A percentile compares a stretch with the other conserved stretches of the same genome.
phyloP scores from a whole-genome alignment of 2,888 invertebrate genomes.

The Salticus scenicus region DNA sequence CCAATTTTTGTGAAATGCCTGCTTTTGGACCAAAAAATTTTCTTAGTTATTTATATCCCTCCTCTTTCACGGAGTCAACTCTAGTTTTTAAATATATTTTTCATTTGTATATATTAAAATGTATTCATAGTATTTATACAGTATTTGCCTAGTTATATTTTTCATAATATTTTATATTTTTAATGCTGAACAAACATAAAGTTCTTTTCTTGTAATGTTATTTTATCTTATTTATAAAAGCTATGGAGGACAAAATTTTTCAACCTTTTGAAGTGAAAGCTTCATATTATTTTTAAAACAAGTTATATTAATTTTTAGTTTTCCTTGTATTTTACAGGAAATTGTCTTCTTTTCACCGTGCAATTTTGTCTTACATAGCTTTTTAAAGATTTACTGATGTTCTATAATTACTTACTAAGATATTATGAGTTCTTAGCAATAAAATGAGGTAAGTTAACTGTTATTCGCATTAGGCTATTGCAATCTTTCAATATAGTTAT shows the following conservation, averaged over 20 bases:
- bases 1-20: too few species aligned
- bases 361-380: constrained; percentile 57
- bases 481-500: not conserved
- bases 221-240: too few species aligned
- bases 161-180: too few species aligned
- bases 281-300: not conserved
- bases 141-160: too few species aligned
- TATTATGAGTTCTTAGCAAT: constrained; percentile 45
- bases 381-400: constrained; percentile 49
- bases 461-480: not conserved
- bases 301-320: constrained; percentile 27
- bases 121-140: too few species aligned
- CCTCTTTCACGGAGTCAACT: too few species aligned
- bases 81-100: too few species aligned
- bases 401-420: constrained; percentile 36
- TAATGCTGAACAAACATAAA: too few species aligned
- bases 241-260: constrained; percentile 19
- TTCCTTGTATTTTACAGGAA: constrained; percentile 62
- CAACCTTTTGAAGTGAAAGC: not conserved
- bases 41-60: too few species aligned
- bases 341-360: constrained; percentile 18
- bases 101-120: too few species aligned
- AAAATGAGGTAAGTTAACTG: constrained; percentile 62
- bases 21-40: too few species aligned
- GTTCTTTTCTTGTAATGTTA: too few species aligned